Conservation (phyloP, 1,140 invertebrate genomes). For the Cyclargus thomasi region DNA sequence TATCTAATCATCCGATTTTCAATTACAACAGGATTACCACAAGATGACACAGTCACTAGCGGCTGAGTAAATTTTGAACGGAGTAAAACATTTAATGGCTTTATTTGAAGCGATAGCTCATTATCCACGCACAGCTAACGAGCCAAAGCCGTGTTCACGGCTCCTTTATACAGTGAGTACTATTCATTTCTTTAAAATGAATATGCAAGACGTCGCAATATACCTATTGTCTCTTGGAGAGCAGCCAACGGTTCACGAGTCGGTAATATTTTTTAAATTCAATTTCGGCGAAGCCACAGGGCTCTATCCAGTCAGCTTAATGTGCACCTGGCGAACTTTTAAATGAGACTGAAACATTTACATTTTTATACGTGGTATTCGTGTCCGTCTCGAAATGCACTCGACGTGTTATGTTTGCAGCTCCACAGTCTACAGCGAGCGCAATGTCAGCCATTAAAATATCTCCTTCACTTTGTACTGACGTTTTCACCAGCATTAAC, state of each 20-base stretch:
- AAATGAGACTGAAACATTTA: constrained; percentile 55
- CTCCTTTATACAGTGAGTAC: constrained; percentile 41
- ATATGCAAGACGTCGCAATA: constrained; percentile 55
- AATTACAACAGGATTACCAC: too few species aligned
- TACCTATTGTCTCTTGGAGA: constrained; percentile 68
- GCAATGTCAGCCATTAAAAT: constrained; percentile 5
- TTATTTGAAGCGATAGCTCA: constrained; percentile 7
- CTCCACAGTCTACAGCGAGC: neutral
- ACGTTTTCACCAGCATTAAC: neutral
- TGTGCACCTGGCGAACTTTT: constrained; percentile 67
- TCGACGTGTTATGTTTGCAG: constrained; percentile 9
- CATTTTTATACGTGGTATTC: constrained; percentile 42
- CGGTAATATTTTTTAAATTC: constrained; percentile 73
- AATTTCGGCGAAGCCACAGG: constrained; percentile 66
- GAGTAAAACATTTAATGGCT: neutral
- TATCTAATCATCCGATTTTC: too few species aligned
- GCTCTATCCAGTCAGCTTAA: constrained; percentile 61
- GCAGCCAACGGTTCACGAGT: constrained; percentile 62
- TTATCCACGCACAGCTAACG: constrained; percentile 19
- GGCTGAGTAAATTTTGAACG: too few species aligned
- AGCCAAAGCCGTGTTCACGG: constrained; percentile 29
- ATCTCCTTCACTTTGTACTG: neutral
- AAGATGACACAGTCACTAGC: too few species aligned
- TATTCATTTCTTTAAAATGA: constrained; percentile 65
- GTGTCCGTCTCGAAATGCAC: constrained; percentile 14